A percentile compares a stretch with the other conserved stretches of the same genome.
phyloP scores from a whole-genome alignment of 2,888 invertebrate genomes.

The Idaea dimidiata region DNA sequence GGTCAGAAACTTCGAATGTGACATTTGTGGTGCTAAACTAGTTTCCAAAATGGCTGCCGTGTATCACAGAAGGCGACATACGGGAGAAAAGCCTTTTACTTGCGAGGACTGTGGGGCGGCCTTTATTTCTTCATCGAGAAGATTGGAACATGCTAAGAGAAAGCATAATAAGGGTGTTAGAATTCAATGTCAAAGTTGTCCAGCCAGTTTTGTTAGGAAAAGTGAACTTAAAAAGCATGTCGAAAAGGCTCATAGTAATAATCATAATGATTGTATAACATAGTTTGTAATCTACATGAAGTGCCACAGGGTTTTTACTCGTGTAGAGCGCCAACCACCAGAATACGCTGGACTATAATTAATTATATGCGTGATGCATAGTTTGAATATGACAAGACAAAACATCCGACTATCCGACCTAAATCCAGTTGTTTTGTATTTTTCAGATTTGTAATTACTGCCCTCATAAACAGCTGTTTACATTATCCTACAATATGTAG shows the following conservation, averaged over 20 bases:
- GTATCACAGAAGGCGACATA: slow-evolving; percentile 70
- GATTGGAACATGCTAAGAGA: slow-evolving; percentile 65
- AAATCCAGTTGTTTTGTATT: no score
- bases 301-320: no score
- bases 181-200: slow-evolving; percentile 51
- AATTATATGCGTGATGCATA: no score
- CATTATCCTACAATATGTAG: no score
- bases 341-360: no score
- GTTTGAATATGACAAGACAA: no score
- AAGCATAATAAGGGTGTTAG: slow-evolving; percentile 59
- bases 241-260: slow-evolving; percentile 46
- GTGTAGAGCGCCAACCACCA: no score
- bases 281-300: background rate
- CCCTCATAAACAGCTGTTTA: no score
- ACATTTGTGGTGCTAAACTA: slow-evolving; percentile 71
- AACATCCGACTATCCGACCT: no score
- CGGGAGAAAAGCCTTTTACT: slow-evolving; percentile 69
- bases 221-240: slow-evolving; percentile 59
- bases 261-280: background rate
- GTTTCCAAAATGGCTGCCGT: slow-evolving; percentile 71
- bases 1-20: slow-evolving; percentile 75
- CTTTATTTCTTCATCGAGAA: slow-evolving; percentile 67
- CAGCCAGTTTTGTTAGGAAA: slow-evolving; percentile 52
- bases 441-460: no score
- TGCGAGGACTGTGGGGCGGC: slow-evolving; percentile 66